Conservation (phyloP, 1,140 invertebrate genomes). For the Mercenaria mercenaria region DNA sequence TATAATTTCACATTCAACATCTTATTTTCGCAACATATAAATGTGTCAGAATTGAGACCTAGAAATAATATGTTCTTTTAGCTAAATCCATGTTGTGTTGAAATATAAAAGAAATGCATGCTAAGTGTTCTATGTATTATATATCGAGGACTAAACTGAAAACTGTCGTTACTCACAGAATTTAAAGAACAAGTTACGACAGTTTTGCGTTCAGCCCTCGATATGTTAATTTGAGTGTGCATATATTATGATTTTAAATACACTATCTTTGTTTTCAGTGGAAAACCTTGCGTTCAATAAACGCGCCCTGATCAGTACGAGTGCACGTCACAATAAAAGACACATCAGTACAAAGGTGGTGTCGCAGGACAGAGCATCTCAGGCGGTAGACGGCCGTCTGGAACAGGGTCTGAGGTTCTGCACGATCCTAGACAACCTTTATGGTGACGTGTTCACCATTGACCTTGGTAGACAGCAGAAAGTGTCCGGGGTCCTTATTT, state of each 20-base stretch:
- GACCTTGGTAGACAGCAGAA: constrained; percentile 86
- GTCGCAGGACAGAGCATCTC: constrained; percentile 84
- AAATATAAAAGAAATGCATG: no score
- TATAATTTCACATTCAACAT: not conserved
- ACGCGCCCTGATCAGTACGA: constrained; percentile 87
- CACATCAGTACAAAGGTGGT: constrained; percentile 83
- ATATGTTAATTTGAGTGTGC: no score
- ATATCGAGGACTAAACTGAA: no score
- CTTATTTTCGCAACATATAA: not conserved
- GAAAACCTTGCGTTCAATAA: constrained; percentile 88
- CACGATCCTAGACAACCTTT: constrained; percentile 88
- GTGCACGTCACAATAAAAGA: constrained; percentile 80
- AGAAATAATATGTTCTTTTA: not conserved
- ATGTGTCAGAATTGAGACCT: not conserved
- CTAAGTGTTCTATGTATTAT: no score
- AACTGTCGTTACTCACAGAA: no score
- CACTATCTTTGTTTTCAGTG: constrained; percentile 85
- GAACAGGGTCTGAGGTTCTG: constrained; percentile 86
- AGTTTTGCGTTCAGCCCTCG: no score
- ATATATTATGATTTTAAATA: no score
- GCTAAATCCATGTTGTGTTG: not conserved
- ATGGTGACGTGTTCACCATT: constrained; percentile 88
- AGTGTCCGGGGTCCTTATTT: constrained; percentile 86
- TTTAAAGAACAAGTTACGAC: no score
- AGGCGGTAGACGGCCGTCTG: constrained; percentile 87